Evolutionary conservation across 1,140 invertebrate genomes (phyloP), one percentile per base, ranked within the genome.

Genomic region (Monochamus saltuarius): DNA sequence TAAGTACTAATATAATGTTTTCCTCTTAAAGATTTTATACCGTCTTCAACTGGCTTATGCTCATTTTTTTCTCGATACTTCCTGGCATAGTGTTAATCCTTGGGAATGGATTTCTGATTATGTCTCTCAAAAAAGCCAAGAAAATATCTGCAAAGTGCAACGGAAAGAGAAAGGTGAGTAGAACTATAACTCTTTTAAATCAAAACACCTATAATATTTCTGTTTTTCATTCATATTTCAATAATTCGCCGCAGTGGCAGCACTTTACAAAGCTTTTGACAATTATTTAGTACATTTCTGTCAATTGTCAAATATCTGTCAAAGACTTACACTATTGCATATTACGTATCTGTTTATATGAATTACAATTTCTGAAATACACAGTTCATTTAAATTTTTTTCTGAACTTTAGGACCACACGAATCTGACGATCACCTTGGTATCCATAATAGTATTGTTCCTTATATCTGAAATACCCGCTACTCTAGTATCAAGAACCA

Each of bases 351-450:
- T n/a, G n/a, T n/a, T n/a, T n/a, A n/a, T n/a, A n/a, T n/a, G n/a
- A n/a, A n/a, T n/a, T n/a, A n/a, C n/a, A n/a, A n/a, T n/a, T n/a
- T n/a, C n/a, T n/a, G n/a, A n/a, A n/a, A n/a, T n/a, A n/a, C n/a
- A n/a, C n/a, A n/a, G n/a, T n/a, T n/a, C n/a, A n/a, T n/a, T n/a
- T n/a, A n/a, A n/a, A n/a, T n/a, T n/a, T n/a, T n/a, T n/a, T n/a
- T n/a, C n/a, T n/a, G n/a, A n/a, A n/a, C n/a, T n/a, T n/a, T n/a
- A 77, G 74, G 71, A 75, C 65, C 69, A 72, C 62, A 70, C 66
- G 7, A 68, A 68, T 50, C 45, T 78, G 14, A 77, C 72, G 6
- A 65, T 71, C 22, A 75, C 70, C 29, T 56, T 77, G 22, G 61
- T 78, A 16, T 62, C 67, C n/a, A 77, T 78, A 36, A 72, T 75